A percentile compares a stretch with the other conserved stretches of the same genome.
Evolutionary conservation across 2,888 invertebrate genomes (phyloP).

Genomic region (Nymphalis c-album): DNA sequence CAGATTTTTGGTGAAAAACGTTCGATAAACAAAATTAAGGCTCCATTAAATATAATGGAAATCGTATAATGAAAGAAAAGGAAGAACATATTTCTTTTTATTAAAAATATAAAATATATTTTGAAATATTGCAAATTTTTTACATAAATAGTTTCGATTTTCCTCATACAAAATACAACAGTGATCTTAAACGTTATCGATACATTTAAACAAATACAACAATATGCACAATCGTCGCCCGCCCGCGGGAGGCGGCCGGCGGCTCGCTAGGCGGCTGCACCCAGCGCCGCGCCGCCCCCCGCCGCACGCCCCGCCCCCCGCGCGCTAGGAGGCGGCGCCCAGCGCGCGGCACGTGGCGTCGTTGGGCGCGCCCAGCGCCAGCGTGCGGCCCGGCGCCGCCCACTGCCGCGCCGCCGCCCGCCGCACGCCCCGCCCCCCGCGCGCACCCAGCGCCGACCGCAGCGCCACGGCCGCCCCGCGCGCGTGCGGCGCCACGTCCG

Average conservation of each 20-base stretch:
- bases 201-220: too few species aligned
- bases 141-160: too few species aligned
- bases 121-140: too few species aligned
- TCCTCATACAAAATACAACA: not conserved
- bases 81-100: too few species aligned
- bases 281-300: conserved; percentile 15
- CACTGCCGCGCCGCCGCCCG: conserved; percentile 36
- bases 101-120: too few species aligned
- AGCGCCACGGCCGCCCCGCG: conserved; percentile 29
- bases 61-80: too few species aligned
- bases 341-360: conserved; percentile 10
- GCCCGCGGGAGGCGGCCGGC: not conserved
- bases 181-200: not conserved
- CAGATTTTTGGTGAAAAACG: too few species aligned
- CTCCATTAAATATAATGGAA: too few species aligned
- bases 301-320: conserved; percentile 8
- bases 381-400: conserved; percentile 55
- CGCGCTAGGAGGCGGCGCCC: conserved; percentile 12
- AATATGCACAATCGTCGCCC: too few species aligned
- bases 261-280: conserved; percentile 5
- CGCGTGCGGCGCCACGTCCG: conserved; percentile 39
- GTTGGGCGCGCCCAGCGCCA: conserved; percentile 34
- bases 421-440: conserved; percentile 39
- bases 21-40: too few species aligned
- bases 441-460: conserved; percentile 25